These are phyloP conservation scores for Dysmachus trigonus DNA, from an alignment of 2,888 invertebrate genomes.

Conservation along the genomic window DNA sequence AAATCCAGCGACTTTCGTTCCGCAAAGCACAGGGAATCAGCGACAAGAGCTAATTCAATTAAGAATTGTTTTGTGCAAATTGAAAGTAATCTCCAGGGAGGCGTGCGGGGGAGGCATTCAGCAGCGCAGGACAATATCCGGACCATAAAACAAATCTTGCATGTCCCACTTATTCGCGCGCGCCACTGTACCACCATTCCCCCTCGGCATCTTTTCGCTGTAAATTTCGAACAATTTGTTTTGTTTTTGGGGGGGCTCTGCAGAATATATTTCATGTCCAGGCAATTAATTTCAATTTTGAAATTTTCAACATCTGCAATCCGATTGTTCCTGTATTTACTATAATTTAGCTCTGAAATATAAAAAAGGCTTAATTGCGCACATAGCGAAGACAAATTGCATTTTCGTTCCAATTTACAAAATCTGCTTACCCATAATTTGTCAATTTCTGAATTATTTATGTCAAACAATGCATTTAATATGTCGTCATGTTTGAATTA, in stretches of 20 bases:
- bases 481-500: constrained; percentile 31
- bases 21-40: not conserved
- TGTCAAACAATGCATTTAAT: constrained; percentile 37
- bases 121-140: constrained; percentile 14
- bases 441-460: constrained; percentile 37
- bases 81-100: constrained; percentile 26
- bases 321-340: constrained; percentile 34
- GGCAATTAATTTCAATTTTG: constrained; percentile 43
- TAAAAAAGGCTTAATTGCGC: constrained; percentile 34
- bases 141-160: constrained; percentile 17
- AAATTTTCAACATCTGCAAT: constrained; percentile 42
- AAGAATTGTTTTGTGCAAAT: constrained; percentile 28
- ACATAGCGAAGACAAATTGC: constrained; percentile 35
- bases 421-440: constrained; percentile 37
- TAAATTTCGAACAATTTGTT: constrained; percentile 35
- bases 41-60: not conserved
- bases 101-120: not conserved
- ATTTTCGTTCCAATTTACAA: constrained; percentile 24
- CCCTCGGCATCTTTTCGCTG: constrained; percentile 13
- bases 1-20: not conserved
- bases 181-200: not conserved
- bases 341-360: constrained; percentile 31
- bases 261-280: constrained; percentile 38
- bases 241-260: too few species aligned
- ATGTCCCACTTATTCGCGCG: constrained; percentile 16